These are phyloP conservation scores for Crotalus helleri DNA, from an alignment of 2,113 vertebrate genomes.

Conservation along the genomic window DNA sequence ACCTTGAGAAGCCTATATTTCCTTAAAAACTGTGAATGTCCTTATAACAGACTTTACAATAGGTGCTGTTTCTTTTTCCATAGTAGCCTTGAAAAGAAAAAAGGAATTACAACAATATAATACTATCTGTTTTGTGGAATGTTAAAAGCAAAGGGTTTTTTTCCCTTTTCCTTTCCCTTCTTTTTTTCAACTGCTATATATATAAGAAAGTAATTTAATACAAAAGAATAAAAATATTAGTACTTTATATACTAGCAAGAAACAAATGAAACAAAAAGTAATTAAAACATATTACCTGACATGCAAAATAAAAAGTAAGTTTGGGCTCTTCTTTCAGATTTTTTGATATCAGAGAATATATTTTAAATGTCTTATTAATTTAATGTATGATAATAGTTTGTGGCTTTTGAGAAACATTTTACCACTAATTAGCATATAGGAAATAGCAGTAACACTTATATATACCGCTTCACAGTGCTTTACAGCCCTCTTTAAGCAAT, in stretches of 20 bases:
- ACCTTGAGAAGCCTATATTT: conserved; percentile 5
- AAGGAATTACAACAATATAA: conserved; percentile 17
- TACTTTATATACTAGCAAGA: conserved; percentile 24
- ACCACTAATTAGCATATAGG: conserved; percentile 10
- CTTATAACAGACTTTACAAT: conserved; percentile 27
- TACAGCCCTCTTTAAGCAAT: too few species aligned
- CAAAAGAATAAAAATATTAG: conserved; percentile 27
- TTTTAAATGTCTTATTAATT: conserved; percentile 45
- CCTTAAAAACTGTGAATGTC: background rate
- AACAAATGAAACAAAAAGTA: background rate
- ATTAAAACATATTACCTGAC: conserved; percentile 42
- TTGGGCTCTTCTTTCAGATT: conserved; percentile 29
- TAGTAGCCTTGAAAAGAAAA: conserved; percentile 32
- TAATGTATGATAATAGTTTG: conserved; percentile 30
- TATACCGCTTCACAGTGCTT: too few species aligned
- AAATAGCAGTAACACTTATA: too few species aligned
- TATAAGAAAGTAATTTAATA: background rate
- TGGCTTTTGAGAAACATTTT: conserved; percentile 40
- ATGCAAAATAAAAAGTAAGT: conserved; percentile 46
- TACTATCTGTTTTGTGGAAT: conserved; percentile 45
- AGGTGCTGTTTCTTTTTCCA: conserved; percentile 18
- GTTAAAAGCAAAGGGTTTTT: conserved; percentile 19
- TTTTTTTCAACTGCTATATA: conserved; percentile 18
- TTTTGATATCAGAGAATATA: conserved; percentile 39
- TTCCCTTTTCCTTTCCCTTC: background rate